Base-by-base conservation (phyloP, 2,888 invertebrate genomes). In the Dorcus parallelipipedus region DNA sequence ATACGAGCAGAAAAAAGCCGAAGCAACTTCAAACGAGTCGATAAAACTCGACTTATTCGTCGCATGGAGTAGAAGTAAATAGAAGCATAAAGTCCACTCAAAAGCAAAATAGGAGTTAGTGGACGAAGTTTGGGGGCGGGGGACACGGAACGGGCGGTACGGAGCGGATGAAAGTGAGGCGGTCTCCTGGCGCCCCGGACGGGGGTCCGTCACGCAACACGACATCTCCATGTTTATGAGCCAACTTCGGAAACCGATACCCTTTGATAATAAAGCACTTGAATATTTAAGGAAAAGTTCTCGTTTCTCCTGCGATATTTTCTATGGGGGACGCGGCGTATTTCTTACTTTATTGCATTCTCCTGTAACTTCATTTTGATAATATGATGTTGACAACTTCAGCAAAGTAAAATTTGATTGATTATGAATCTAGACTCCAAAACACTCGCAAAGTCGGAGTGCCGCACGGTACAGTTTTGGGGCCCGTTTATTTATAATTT, bases 141-240 rank as follows among this genome's bases (percentile, higher is more conserved):
- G 45, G 45, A 45, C 45, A 45, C 17, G 20, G 45, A 45, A 45
- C 23, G 45, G 45, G 45, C 45, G 45, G 9, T 20, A 8, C 45
- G 45, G 45, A 45, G 9, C 26, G 45, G 45, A 45, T 23, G 14
- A 45, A 17, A n/a, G n/a, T 10, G 14, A 45, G 45, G 45, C 45
- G 45, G 45, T 45, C 20, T 10, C 48, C 53, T 57, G 55, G 58
- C 50, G 56, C 52, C 49, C 51, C 48, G 51, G 62, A 52, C 53
- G 62, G 41, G 56, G 49, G 51, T 23, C 39, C 41, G 53, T 52
- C 49, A 52, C 54, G 52, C 64, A 58, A 63, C 61, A 62, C 59
- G 63, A 59, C 64, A 64, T 63, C 67, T 64, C 60, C 66, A 64
- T 63, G 61, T 64, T 67, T 64, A 66, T 66, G 61, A 64, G 67